phyloP scores from a whole-genome alignment of 1,140 invertebrate genomes.

The Spodoptera litura region DNA sequence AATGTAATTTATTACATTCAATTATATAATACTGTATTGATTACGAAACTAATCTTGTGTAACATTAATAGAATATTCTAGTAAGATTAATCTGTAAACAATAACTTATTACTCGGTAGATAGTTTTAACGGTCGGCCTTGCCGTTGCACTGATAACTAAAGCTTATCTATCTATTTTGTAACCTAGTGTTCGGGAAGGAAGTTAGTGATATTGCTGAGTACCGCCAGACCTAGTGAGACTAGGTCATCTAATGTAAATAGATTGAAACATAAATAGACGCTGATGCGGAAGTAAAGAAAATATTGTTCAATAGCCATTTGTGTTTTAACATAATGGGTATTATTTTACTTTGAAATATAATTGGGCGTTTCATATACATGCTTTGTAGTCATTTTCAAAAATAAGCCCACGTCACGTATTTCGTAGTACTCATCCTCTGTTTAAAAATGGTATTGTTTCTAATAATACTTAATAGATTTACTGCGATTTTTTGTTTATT shows the following conservation, averaged over 20 bases:
- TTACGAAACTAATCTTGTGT: slow-evolving; percentile 19
- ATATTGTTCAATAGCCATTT: no score
- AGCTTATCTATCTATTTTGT: slow-evolving; percentile 4
- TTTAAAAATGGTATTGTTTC: no score
- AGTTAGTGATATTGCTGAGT: not conserved
- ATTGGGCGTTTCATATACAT: no score
- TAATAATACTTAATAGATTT: no score
- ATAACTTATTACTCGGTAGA: slow-evolving; percentile 1
- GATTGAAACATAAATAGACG: not conserved
- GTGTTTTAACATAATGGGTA: no score
- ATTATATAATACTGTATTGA: slow-evolving; percentile 1
- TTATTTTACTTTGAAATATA: no score
- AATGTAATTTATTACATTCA: not conserved
- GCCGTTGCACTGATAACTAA: slow-evolving; percentile 11
- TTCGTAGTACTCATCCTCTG: no score
- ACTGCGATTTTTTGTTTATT: no score
- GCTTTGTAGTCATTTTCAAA: no score
- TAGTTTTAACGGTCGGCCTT: slow-evolving; percentile 10
- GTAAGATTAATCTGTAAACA: slow-evolving; percentile 17
- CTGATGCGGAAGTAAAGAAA: not conserved
- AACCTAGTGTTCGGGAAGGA: slow-evolving; percentile 5
- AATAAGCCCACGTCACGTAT: no score
- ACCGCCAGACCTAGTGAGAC: no score
- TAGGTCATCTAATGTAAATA: no score
- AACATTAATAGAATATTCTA: slow-evolving; percentile 9